Base-by-base conservation (phyloP, 2,113 vertebrate species). In the Psittacus erithacus region DNA sequence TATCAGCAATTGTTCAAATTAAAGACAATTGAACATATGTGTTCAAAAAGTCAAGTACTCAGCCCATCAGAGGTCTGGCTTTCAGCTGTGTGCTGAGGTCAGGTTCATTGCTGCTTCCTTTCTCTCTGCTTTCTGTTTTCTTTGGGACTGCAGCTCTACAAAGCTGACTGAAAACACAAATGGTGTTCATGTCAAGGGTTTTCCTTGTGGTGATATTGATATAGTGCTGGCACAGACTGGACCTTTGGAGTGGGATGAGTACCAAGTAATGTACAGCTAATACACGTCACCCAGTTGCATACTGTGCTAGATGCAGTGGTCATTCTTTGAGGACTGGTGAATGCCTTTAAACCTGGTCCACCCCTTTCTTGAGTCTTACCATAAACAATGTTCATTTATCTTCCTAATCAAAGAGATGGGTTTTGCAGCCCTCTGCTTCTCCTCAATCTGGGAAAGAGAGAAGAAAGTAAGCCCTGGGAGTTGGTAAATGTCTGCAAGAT, bases 281-380 rank as follows among this genome's bases (percentile, higher is more conserved):
- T 28, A 24, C 18, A 14, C 1, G 2, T 47, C 46, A 46, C 25
- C 52, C 25, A 50, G 0, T 22, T 22, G 29, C 13, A 22, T 17
- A 8, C 25, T 35, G 17, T 74, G 41, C 38, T 84, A 41, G 41
- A n/a, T 10, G 35, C 22, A 10, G 15, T 8, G n/a, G 17, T 44
- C 80, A 10, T 55, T 63, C 43, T 46, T 43, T 16, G 47, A 85
- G n/a, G 15, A 50, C 9, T 41, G 52, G 18, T 14, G 82, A 18
- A 38, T 41, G 24, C 41, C 39, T 82, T 82, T 27, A 63, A 31
- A 80, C 22, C 33, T 67, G 28, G 20, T 39, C 46, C 8, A 2
- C 11, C 62, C 35, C 47, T 23, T 57, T 57, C 39, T 57, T 39
- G 13, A 63, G 14, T 29, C 29, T 82, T 68, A 43, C 2, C 11